A percentile compares a stretch with the other conserved stretches of the same genome.
Evolutionary conservation across 53 echinoderm and acorn worm species (phyloP).

Genomic region (Arbacia lixula): DNA sequence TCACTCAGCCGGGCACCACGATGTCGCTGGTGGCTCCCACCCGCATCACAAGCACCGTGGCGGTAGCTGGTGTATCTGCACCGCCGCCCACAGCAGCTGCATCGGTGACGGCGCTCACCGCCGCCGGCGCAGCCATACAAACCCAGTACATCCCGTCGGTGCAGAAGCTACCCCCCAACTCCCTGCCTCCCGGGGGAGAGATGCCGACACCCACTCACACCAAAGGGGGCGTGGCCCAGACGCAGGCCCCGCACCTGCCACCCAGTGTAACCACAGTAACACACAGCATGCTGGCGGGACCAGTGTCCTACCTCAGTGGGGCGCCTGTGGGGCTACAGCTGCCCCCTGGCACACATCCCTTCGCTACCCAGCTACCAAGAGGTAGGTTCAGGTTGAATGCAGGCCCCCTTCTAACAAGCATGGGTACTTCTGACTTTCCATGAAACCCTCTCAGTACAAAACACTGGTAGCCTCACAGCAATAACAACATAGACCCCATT

Average conservation of each 20-base stretch:
- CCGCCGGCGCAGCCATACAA: neutral
- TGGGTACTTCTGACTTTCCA: no score
- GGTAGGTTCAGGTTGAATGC: slow-evolving; percentile 24
- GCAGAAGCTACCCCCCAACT: slow-evolving; percentile 39
- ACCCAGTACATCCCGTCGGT: slow-evolving; percentile 33
- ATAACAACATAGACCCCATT: no score
- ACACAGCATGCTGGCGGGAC: slow-evolving; percentile 29
- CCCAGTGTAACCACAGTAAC: slow-evolving; percentile 12
- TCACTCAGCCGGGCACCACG: slow-evolving; percentile 4
- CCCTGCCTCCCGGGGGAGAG: neutral
- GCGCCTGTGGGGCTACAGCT: slow-evolving; percentile 29
- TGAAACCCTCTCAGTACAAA: no score
- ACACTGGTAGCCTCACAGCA: no score
- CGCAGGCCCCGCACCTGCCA: slow-evolving; percentile 29
- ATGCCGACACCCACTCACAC: neutral
- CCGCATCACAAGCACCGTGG: slow-evolving; percentile 49
- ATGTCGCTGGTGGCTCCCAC: slow-evolving; percentile 29
- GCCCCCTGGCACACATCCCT: slow-evolving; percentile 25
- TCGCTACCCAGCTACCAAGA: slow-evolving; percentile 11
- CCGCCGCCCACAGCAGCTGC: slow-evolving; percentile 43
- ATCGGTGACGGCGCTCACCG: neutral
- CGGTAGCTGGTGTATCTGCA: slow-evolving; percentile 63
- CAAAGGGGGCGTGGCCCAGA: neutral
- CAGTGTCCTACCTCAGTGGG: slow-evolving; percentile 29
- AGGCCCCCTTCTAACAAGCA: no score